Percentiles rank a stretch among this genome's conserved stretches.
Evolutionary conservation across 2,888 invertebrate genomes (phyloP).

Genomic region (Caenorhabditis auriculariae): DNA sequence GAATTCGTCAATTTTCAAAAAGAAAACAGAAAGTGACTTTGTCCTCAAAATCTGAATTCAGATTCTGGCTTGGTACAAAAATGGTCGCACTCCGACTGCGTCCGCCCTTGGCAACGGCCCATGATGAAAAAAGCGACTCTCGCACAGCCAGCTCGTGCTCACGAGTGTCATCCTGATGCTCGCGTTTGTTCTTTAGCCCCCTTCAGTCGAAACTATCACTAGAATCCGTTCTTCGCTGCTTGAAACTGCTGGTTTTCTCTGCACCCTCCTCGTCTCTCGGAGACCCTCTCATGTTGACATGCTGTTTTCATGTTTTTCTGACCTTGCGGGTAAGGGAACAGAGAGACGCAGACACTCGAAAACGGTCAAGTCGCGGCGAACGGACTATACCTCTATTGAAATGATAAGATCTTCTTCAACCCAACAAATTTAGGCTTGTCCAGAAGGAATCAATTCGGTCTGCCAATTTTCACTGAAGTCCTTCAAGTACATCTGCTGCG

Average conservation of each 20-base stretch:
- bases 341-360: no score
- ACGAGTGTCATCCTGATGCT: constrained; percentile 36
- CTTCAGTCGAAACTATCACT: no score
- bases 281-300: no score
- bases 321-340: no score
- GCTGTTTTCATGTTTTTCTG: no score
- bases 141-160: constrained; percentile 29
- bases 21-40: neutral
- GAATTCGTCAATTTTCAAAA: no score
- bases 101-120: constrained; percentile 39
- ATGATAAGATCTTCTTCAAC: constrained; percentile 14
- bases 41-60: neutral
- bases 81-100: constrained; percentile 30
- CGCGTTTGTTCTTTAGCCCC: constrained; percentile 3
- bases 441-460: constrained; percentile 24
- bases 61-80: constrained; percentile 15
- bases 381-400: neutral
- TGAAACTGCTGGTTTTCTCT: no score
- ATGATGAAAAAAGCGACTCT: constrained; percentile 26
- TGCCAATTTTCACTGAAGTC: constrained; percentile 36
- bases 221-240: no score
- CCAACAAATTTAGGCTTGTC: constrained; percentile 19
- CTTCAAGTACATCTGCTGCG: constrained; percentile 40
- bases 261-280: no score
- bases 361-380: neutral